These are phyloP conservation scores for Oreochromis niloticus DNA, from an alignment of 2,113 vertebrate species.

Conservation along the genomic window DNA sequence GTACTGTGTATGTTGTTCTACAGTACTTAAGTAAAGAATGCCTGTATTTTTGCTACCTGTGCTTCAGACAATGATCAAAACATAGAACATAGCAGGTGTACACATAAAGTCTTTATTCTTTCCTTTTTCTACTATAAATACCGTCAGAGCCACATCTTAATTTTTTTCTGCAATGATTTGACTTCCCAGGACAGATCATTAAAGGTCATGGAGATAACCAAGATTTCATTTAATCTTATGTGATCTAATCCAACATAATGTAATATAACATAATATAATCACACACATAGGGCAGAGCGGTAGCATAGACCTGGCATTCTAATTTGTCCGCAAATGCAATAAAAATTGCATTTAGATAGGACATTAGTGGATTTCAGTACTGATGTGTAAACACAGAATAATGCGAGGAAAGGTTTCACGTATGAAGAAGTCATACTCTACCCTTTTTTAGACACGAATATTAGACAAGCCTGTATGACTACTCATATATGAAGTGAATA, in stretches of 20 bases:
- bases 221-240: constrained; percentile 26
- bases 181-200: constrained; percentile 2
- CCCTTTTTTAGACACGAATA: not conserved
- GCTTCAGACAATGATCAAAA: not conserved
- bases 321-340: constrained; percentile 26
- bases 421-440: not conserved
- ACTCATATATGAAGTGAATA: not conserved
- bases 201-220: constrained; percentile 38
- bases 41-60: not conserved
- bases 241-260: constrained; percentile 47
- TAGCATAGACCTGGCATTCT: not conserved
- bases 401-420: not conserved
- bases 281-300: not conserved
- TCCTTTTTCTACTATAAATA: not conserved
- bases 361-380: not conserved
- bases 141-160: not conserved
- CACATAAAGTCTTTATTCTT: not conserved
- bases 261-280: constrained; percentile 47
- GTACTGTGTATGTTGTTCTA: not conserved
- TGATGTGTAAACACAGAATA: not conserved
- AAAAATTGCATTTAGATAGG: constrained; percentile 19
- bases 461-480: not conserved
- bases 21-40: not conserved
- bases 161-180: not conserved
- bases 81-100: not conserved